Conservation (phyloP, 2,888 invertebrate species). For the Amphiduros pacificus region DNA sequence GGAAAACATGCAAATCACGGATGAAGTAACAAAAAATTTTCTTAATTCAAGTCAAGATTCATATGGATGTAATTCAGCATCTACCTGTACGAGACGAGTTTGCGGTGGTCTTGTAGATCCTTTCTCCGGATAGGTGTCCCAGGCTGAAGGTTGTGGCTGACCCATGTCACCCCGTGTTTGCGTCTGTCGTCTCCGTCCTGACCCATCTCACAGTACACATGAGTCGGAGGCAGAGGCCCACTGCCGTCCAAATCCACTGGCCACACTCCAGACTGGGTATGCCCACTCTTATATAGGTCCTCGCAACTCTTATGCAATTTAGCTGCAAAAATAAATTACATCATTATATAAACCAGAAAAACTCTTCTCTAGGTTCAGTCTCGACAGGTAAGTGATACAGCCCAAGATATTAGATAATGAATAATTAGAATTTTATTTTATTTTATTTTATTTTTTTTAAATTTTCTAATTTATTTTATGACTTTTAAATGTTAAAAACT, state of each 20-base stretch:
- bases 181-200: constrained; percentile 15
- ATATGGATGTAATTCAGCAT: too few relatives aligned
- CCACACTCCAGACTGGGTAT: constrained; percentile 73
- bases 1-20: too few relatives aligned
- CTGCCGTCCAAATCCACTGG: constrained; percentile 92
- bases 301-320: constrained; percentile 89
- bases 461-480: too few relatives aligned
- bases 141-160: constrained; percentile 44
- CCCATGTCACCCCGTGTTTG: constrained; percentile 3
- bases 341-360: too few relatives aligned
- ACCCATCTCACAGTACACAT: constrained; percentile 77
- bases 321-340: too few relatives aligned
- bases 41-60: too few relatives aligned
- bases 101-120: constrained; percentile 36
- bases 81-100: constrained; percentile 41
- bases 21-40: too few relatives aligned
- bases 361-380: too few relatives aligned
- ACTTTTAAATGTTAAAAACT: neutral
- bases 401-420: too few relatives aligned
- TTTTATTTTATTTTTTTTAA: too few relatives aligned
- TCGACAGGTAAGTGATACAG: too few relatives aligned
- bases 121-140: constrained; percentile 38
- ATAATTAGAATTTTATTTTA: too few relatives aligned
- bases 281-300: constrained; percentile 84
- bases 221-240: constrained; percentile 88